Conservation (phyloP, 2,888 invertebrate species). For the Philhelius pedissequus region DNA sequence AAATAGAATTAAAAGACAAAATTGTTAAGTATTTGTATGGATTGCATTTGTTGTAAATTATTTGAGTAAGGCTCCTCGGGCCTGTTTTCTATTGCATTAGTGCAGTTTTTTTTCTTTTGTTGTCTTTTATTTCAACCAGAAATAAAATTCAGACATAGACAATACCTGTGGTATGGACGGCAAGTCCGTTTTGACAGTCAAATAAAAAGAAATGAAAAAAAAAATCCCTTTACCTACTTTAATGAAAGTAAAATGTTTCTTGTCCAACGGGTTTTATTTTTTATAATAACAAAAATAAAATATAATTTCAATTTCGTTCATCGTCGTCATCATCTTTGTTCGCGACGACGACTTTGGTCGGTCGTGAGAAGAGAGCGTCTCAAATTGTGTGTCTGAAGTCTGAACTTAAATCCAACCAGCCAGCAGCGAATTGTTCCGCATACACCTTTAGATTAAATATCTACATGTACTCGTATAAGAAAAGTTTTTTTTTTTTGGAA, state of each 20-base stretch:
- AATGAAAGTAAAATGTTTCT: constrained; percentile 68
- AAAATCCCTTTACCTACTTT: constrained; percentile 63
- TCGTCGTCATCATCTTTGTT: not conserved
- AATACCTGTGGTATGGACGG: constrained; percentile 9
- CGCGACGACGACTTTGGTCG: not conserved
- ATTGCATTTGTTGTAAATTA: not conserved
- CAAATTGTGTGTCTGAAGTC: not conserved
- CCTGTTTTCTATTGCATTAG: constrained; percentile 6
- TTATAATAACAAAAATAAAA: not conserved
- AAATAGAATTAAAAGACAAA: constrained; percentile 8
- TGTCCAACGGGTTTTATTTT: constrained; percentile 52
- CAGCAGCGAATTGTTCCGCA: constrained; percentile 51
- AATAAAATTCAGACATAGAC: not conserved
- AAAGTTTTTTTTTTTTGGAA: not conserved
- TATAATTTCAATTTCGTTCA: constrained; percentile 49
- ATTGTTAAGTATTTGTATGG: not conserved
- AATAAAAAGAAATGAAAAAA: constrained; percentile 13
- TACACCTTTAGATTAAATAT: constrained; percentile 21
- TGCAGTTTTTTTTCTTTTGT: not conserved
- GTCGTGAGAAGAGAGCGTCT: constrained; percentile 57
- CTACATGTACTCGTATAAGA: not conserved
- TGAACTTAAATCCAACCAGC: not conserved
- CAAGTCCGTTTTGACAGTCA: constrained; percentile 15
- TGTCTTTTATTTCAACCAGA: constrained; percentile 15
- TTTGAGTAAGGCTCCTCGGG: not conserved